phyloP scores from a whole-genome alignment of 2,797 vertebrate genomes.

The Melanotaenia maccullochi region DNA sequence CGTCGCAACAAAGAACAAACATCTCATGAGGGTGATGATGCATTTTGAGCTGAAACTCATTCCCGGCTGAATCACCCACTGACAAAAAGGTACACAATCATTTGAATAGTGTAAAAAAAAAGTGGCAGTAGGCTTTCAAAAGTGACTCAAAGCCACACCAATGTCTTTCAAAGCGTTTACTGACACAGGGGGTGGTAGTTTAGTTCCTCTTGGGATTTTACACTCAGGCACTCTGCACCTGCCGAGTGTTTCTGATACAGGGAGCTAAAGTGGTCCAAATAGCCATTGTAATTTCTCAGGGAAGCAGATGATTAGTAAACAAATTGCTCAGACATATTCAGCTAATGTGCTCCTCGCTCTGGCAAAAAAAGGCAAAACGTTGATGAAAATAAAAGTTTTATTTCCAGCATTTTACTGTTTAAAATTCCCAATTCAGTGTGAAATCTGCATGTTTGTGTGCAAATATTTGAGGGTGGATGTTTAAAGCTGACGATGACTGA shows the following conservation, averaged over 20 bases:
- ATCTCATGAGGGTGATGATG: slow-evolving; percentile 61
- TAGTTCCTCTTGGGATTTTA: slow-evolving; percentile 50
- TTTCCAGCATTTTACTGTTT: slow-evolving; percentile 7
- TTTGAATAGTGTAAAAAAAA: slow-evolving; percentile 34
- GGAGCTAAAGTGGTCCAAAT: slow-evolving; percentile 64
- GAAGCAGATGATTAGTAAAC: slow-evolving; percentile 72
- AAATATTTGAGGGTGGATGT: not conserved
- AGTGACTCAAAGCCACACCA: slow-evolving; percentile 37
- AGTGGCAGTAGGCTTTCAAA: slow-evolving; percentile 24
- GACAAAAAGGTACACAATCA: slow-evolving; percentile 44
- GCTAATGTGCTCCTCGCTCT: slow-evolving; percentile 35
- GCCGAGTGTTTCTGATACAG: slow-evolving; percentile 42
- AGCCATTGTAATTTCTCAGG: slow-evolving; percentile 67
- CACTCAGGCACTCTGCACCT: slow-evolving; percentile 59
- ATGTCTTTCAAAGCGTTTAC: slow-evolving; percentile 56
- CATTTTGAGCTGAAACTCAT: slow-evolving; percentile 12
- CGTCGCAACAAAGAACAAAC: slow-evolving; percentile 77
- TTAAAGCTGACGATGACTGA: not conserved
- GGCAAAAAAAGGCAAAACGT: not conserved
- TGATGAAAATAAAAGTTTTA: not conserved
- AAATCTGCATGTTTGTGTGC: not conserved
- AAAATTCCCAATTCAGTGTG: not conserved
- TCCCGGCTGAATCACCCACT: slow-evolving; percentile 43
- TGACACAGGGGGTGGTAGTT: slow-evolving; percentile 44
- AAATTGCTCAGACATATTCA: slow-evolving; percentile 68